Evolutionary conservation across 2,113 vertebrate species (phyloP).

Genomic region (Sinocyclocheilus rhinocerous): DNA sequence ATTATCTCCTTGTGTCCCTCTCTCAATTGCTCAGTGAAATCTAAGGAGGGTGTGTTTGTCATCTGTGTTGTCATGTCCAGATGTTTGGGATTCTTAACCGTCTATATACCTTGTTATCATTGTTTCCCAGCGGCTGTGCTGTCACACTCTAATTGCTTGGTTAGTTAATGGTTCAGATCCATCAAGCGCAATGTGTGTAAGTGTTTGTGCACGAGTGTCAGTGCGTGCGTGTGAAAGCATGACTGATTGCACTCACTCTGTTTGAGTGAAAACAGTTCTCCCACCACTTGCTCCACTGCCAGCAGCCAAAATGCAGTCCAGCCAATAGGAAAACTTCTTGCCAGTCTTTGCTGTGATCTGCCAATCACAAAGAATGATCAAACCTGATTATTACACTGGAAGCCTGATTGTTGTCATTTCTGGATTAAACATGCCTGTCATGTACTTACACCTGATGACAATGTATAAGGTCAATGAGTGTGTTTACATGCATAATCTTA

Average conservation of each 20-base stretch:
- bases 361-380: constrained; percentile 1
- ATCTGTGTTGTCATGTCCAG: constrained; percentile 29
- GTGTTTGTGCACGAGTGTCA: neutral
- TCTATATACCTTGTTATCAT: constrained; percentile 35
- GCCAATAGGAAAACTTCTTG: neutral
- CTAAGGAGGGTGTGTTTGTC: constrained; percentile 14
- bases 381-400: too few relatives aligned
- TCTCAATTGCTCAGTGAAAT: neutral
- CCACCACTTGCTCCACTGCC: neutral
- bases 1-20: constrained; percentile 29
- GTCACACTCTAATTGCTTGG: constrained; percentile 41
- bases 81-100: constrained; percentile 1
- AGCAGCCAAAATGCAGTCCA: neutral
- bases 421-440: too few relatives aligned
- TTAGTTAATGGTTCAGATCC: constrained; percentile 45
- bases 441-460: neutral
- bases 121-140: constrained; percentile 28
- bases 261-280: constrained; percentile 18
- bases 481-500: neutral
- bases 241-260: constrained; percentile 33
- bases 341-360: neutral
- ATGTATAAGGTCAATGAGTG: neutral
- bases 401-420: too few relatives aligned
- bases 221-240: constrained; percentile 21
- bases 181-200: constrained; percentile 27